Percentiles rank a stretch among this genome's conserved stretches.
Evolutionary conservation across 2,888 invertebrate species (phyloP).

Genomic region (Chalcosyrphus nemorum): DNA sequence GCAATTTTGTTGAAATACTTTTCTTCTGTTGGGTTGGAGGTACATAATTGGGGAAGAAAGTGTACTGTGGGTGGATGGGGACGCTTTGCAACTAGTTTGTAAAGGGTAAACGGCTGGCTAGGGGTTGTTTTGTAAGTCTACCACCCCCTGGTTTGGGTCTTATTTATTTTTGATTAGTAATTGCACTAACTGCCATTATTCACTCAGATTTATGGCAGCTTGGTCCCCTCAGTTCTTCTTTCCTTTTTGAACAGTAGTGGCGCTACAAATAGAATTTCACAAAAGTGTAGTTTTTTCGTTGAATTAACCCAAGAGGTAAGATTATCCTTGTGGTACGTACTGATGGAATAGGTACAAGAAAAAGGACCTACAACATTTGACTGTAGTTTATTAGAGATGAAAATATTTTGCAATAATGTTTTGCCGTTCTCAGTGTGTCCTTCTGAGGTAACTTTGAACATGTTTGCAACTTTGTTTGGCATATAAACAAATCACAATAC

Average conservation of each 20-base stretch:
- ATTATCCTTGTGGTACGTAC: not conserved
- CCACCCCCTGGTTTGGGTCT: not conserved
- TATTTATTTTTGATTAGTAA: constrained; percentile 7
- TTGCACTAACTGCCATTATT: constrained; percentile 2
- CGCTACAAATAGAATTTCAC: not conserved
- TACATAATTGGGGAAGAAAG: not conserved
- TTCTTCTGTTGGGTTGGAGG: not conserved
- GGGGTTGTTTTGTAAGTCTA: not conserved
- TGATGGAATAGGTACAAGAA: constrained; percentile 25
- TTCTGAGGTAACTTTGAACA: too few relatives aligned
- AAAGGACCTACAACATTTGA: constrained; percentile 32
- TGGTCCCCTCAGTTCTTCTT: not conserved
- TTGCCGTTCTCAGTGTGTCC: not conserved
- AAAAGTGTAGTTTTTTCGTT: not conserved
- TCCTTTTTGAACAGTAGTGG: not conserved
- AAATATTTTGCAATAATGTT: constrained; percentile 18
- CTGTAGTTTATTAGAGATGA: constrained; percentile 18
- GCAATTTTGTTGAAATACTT: constrained; percentile 15
- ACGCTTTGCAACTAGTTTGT: too few relatives aligned
- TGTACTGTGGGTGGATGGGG: too few relatives aligned
- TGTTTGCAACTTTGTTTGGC: too few relatives aligned
- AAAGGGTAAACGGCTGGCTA: not conserved
- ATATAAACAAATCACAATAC: too few relatives aligned
- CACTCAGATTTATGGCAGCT: constrained; percentile 12
- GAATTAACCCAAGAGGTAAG: not conserved